Conservation (phyloP, 1,140 invertebrate species). For the Drosophila melanogaster region Release_6_plus_ISO1_MT NT_033777.3:27226001-27226500, state of each 20-base stretch:
- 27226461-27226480: constrained; percentile 41
- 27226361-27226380: constrained; percentile 83
- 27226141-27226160: neutral
- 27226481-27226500: constrained; percentile 76
- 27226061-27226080: neutral
- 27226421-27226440: constrained; percentile 75
- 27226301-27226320: constrained; percentile 39
- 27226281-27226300: constrained; percentile 50
- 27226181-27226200: neutral
- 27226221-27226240: neutral
- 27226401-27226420: constrained; percentile 41
- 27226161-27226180: neutral
- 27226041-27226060: neutral
- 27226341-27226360: constrained; percentile 63
- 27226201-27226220: too few species aligned
- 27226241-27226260: constrained; percentile 38
- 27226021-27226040: constrained; percentile 40
- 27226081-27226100: too few species aligned
- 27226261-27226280: constrained; percentile 38
- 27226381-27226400: constrained; percentile 70
- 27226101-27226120: too few species aligned
- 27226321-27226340: constrained; percentile 14
- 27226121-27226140: too few species aligned
- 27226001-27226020: constrained; percentile 27
- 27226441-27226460: constrained; percentile 76